These are phyloP conservation scores for Phyllopteryx taeniolatus DNA, from an alignment of 2,113 vertebrate genomes.

Conservation along the genomic window DNA sequence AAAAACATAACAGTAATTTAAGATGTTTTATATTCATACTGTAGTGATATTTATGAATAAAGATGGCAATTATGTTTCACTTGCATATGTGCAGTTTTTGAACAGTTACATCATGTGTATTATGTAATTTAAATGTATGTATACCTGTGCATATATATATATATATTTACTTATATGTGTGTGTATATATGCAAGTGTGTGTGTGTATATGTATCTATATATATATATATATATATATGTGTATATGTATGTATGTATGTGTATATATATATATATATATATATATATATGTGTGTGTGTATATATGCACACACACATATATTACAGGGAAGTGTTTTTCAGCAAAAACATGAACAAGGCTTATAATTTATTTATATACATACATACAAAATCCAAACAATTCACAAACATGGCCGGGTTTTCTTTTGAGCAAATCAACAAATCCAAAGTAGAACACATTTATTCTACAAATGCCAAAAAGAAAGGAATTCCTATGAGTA, in stretches of 20 bases:
- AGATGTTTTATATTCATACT: constrained; percentile 97
- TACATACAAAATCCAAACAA: constrained; percentile 77
- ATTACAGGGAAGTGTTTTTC: not conserved
- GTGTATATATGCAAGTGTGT: too few species aligned
- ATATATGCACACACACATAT: too few species aligned
- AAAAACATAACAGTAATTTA: constrained; percentile 83
- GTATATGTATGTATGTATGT: too few species aligned
- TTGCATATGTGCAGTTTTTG: constrained; percentile 3
- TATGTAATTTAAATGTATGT: not conserved
- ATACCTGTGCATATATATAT: not conserved
- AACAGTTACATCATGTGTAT: not conserved
- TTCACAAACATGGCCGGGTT: constrained; percentile 68
- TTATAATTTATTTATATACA: constrained; percentile 79
- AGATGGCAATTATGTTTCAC: constrained; percentile 87
- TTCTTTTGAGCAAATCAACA: constrained; percentile 65
- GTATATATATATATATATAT: too few species aligned
- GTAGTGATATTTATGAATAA: constrained; percentile 99
- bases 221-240: too few species aligned
- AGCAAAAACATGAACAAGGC: constrained; percentile 42
- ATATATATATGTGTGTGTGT: too few species aligned
- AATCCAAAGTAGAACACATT: constrained; percentile 69
- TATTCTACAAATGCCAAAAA: constrained; percentile 54
- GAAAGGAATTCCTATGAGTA: constrained; percentile 4
- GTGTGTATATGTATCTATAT: too few species aligned
- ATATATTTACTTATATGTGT: too few species aligned